Evolutionary conservation across 2,888 invertebrate species (phyloP), one percentile per base, ranked within the genome.

Genomic region (Cotesia congregata): DNA sequence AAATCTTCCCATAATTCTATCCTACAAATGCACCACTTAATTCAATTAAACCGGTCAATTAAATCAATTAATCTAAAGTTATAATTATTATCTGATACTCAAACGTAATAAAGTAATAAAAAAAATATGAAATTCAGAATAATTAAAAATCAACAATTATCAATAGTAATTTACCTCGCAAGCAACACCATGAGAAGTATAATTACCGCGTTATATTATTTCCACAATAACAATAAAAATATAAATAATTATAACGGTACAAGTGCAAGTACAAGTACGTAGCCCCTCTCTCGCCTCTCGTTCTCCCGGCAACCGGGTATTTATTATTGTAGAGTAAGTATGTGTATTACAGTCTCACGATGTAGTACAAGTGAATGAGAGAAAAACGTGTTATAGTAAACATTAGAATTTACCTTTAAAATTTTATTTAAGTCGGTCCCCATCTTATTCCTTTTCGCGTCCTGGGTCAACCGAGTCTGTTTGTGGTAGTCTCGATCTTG

Each of bases 121-220:
- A 30, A 30, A 30, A 65, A 65, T 38, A 20, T 38, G 1, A 9
- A 65, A 30, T 12, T 39, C 38, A 67, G 5, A 5, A 65, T 38
- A 65, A 64, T 6, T 9, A 65, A 65, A 15, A 68, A 68, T 6
- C 6, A 41, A 67, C 30, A 68, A 67, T 15, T n/a, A 41, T 59
- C 12, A 17, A 62, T 30, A 70, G 30, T 30, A 60, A 70, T 69
- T 9, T 60, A 60, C 60, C 60, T 60, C 5, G 2, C 6, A 20
- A 64, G 64, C 17, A 6, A 50, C 50, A 50, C 50, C 50, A 50
- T 50, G 50, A 50, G 50, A 50, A 50, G 12, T 50, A 50, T 12
- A 30, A 30, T 30, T 30, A 30, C 30, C 30, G 30, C 30, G 30
- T 30, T 30, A 30, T 50, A 50, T 50, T 50, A 50, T 50, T 50